These are phyloP conservation scores for Macrotrachela quadricornifera DNA, from an alignment of 1,140 invertebrate species.

Conservation along the genomic window DNA sequence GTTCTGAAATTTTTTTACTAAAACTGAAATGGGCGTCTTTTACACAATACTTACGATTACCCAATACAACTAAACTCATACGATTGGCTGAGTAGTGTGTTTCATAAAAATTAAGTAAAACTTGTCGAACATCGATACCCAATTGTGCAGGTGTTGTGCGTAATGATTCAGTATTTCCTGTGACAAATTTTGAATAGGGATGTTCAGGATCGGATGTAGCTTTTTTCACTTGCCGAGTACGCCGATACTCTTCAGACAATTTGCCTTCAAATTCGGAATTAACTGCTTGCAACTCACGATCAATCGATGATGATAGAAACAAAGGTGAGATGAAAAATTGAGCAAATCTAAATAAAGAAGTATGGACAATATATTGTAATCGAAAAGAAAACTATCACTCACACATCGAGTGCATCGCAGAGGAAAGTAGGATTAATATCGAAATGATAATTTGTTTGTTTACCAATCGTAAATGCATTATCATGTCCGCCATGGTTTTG, in stretches of 20 bases:
- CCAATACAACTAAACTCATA: slow-evolving; percentile 65
- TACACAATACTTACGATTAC: no score
- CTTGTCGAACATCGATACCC: slow-evolving; percentile 54
- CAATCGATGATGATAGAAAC: slow-evolving; percentile 68
- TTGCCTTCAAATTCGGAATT: slow-evolving; percentile 90
- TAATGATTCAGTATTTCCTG: slow-evolving; percentile 62
- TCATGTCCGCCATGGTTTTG: slow-evolving; percentile 62
- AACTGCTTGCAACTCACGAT: slow-evolving; percentile 77
- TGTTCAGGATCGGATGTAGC: slow-evolving; percentile 50
- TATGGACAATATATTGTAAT: background rate
- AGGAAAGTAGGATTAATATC: slow-evolving; percentile 67
- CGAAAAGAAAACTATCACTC: slow-evolving; percentile 12
- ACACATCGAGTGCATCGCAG: slow-evolving; percentile 56
- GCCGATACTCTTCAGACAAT: slow-evolving; percentile 60
- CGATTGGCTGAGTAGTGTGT: slow-evolving; percentile 78
- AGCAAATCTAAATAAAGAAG: slow-evolving; percentile 45
- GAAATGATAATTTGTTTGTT: slow-evolving; percentile 82
- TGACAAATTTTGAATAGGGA: slow-evolving; percentile 71
- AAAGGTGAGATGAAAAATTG: slow-evolving; percentile 80
- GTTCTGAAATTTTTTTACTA: no score
- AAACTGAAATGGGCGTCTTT: no score
- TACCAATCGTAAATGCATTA: slow-evolving; percentile 67
- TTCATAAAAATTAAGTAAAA: slow-evolving; percentile 67
- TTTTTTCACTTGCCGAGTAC: slow-evolving; percentile 63
- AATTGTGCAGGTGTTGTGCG: slow-evolving; percentile 52